Evolutionary conservation across 1,140 invertebrate species (phyloP).

Genomic region (Heliconius nattereri): DNA sequence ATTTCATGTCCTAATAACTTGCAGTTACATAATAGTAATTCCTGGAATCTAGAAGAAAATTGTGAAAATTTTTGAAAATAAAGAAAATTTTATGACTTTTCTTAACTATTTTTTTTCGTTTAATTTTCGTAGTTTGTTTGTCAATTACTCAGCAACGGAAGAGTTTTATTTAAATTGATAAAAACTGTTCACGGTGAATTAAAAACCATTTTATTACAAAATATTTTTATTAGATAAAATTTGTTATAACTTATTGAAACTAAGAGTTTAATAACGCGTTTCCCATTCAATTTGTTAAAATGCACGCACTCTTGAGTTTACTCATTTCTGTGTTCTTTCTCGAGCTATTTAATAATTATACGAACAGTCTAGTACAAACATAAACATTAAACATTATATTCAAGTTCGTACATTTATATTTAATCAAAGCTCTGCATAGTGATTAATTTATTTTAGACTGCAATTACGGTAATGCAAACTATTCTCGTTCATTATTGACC

Average conservation of each 20-base stretch:
- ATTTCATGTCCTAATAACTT: conserved; percentile 2
- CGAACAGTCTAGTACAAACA: background rate
- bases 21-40: background rate
- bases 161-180: no score
- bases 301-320: background rate
- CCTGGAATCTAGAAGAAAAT: background rate
- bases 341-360: background rate
- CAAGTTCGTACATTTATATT: background rate
- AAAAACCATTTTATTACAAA: background rate
- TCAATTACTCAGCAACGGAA: no score
- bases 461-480: conserved; percentile 14
- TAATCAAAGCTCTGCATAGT: background rate
- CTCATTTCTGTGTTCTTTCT: background rate
- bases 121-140: no score
- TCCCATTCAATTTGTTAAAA: background rate
- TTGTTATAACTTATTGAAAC: background rate
- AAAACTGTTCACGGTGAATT: no score
- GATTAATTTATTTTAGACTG: conserved; percentile 19
- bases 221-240: background rate
- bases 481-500: conserved; percentile 5
- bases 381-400: conserved; percentile 1
- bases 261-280: background rate
- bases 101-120: background rate
- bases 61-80: no score
- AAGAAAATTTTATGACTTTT: background rate